Evolutionary conservation across 2,888 invertebrate species (phyloP).

Genomic region (Steinernema hermaphroditum): DNA sequence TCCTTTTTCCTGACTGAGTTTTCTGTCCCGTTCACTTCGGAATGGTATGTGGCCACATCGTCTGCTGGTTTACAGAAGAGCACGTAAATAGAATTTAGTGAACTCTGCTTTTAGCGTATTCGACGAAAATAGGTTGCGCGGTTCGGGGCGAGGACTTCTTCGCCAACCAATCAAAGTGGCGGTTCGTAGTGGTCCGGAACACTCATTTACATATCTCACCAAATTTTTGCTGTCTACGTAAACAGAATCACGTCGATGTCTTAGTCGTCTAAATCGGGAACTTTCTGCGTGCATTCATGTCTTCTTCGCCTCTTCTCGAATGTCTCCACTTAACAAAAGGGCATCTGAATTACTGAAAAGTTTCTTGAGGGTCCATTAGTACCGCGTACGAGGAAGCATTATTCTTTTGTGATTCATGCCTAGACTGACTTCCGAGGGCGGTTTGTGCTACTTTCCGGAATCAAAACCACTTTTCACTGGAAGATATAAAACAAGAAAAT

Average conservation of each 20-base stretch:
- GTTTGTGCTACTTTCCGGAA: not conserved
- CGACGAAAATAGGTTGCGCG: not conserved
- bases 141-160: not conserved
- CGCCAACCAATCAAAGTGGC: not conserved
- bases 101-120: no score
- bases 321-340: not conserved
- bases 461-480: not conserved
- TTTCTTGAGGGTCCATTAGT: not conserved
- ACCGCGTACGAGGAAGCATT: not conserved
- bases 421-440: not conserved
- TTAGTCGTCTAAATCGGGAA: no score
- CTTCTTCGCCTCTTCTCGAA: not conserved
- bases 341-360: not conserved
- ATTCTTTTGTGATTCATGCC: not conserved
- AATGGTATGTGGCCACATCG: no score
- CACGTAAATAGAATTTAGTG: no score
- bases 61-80: no score
- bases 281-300: no score
- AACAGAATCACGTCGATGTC: not conserved
- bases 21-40: no score
- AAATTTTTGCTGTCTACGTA: not conserved
- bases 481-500: slow-evolving; percentile 13
- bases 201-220: slow-evolving; percentile 13
- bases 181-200: not conserved
- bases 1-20: no score